These are phyloP conservation scores for Brachionus plicatilis DNA, from an alignment of 1,140 invertebrate species.

Conservation along the genomic window DNA sequence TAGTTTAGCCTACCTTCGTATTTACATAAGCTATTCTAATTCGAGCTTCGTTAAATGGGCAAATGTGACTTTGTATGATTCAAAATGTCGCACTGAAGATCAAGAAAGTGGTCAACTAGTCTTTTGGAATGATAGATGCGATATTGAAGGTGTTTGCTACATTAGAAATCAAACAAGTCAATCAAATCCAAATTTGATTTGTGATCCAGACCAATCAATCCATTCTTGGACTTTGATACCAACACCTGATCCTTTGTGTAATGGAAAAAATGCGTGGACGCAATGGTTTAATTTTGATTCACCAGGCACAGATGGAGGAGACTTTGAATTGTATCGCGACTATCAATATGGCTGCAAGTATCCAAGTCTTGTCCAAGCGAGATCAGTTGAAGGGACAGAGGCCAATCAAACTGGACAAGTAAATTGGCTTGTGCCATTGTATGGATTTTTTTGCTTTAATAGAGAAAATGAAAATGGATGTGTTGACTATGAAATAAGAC, in stretches of 20 bases:
- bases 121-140: neutral
- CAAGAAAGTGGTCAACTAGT: neutral
- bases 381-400: neutral
- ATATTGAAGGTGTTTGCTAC: constrained; percentile 22
- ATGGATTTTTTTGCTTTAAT: constrained; percentile 38
- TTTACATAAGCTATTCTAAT: neutral
- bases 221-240: neutral
- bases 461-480: neutral
- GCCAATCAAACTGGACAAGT: neutral
- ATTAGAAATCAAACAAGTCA: neutral
- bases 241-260: constrained; percentile 30
- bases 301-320: constrained; percentile 2
- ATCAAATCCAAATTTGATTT: neutral
- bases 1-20: neutral
- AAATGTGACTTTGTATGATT: constrained; percentile 7
- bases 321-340: neutral
- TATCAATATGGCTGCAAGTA: neutral
- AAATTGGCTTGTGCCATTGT: neutral
- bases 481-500: constrained; percentile 17
- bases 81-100: neutral
- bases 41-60: neutral
- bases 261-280: constrained; percentile 11
- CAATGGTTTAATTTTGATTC: constrained; percentile 7
- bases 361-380: neutral
- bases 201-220: neutral